Evolutionary conservation across 1,140 invertebrate species (phyloP).

Genomic region (Liolophura sinensis): DNA sequence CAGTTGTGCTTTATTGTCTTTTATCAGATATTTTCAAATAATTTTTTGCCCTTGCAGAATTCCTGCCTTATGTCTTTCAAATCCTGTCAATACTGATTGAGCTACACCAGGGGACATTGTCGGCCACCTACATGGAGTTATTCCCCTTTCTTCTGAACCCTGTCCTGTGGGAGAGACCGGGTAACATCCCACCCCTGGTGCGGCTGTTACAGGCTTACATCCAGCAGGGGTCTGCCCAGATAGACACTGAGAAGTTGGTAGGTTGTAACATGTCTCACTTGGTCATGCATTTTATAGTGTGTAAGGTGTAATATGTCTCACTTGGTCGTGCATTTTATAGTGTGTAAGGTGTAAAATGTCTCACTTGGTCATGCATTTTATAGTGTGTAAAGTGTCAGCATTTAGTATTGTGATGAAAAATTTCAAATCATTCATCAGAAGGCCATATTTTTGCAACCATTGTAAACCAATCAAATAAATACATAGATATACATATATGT

Average conservation of each 20-base stretch:
- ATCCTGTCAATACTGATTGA: constrained; percentile 90
- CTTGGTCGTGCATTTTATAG: no score
- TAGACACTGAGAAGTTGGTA: constrained; percentile 65
- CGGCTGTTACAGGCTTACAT: constrained; percentile 86
- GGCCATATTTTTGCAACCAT: no score
- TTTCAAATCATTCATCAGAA: no score
- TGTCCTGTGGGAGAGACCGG: constrained; percentile 87
- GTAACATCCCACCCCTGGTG: constrained; percentile 89
- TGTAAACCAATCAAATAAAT: no score
- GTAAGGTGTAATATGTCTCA: no score
- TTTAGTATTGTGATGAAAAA: no score
- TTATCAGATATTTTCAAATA: background rate
- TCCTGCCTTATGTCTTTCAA: constrained; percentile 98
- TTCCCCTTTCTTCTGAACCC: constrained; percentile 87
- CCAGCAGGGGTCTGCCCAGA: constrained; percentile 72
- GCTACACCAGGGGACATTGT: constrained; percentile 68
- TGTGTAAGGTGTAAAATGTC: no score
- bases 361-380: no score
- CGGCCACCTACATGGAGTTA: constrained; percentile 84
- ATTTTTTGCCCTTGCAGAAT: constrained; percentile 68
- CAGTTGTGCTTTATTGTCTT: background rate
- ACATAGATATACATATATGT: no score
- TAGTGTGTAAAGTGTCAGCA: no score
- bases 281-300: no score
- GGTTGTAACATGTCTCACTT: no score